Evolutionary conservation across 53 echinoderm and acorn worm species (phyloP), one percentile per base, ranked within the genome.

Genomic region (Patiria pectinifera): DNA sequence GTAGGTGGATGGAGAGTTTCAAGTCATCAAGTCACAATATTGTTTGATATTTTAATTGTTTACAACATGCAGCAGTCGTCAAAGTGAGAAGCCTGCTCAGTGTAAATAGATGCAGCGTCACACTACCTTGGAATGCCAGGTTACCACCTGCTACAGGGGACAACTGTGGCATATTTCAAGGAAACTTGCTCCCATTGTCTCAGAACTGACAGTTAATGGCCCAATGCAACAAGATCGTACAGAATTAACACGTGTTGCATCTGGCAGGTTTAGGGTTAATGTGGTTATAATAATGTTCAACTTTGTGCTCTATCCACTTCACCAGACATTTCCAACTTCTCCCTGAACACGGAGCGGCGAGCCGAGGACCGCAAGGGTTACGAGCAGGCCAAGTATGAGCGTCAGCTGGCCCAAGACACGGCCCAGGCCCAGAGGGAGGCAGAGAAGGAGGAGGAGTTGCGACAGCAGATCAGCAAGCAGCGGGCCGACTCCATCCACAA

Each of bases 281-380:
- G 35, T 35, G 35, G 0, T 0, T 35, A 35, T 35, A 35, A 35
- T 35, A 21, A 11, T 12, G 45, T 53, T 53, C 2, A 8, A 2
- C 53, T 53, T 53, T 53, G 53, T 35, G 35, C 1, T 35, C 35
- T 35, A 35, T 35, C 35, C 35, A 35, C 83, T 62, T 82, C 77
- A 11, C 48, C 92, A 96, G 96, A 96, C 23, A 95, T 99, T 47
- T 92, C 88, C 45, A 94, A 94, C 47, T 99, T 99, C 59, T 45
- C 80, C 74, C 95, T 99, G 72, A 97, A 97, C 99, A 96, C 96
- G 4, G 99, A 96, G 85, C 92, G 91, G 24, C 94, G 99, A 2
- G 95, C 99, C 1, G 95, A 71, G 22, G 94, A 94, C 45, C 91
- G 99, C 75, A 94, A 96, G 86, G 84, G 85, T 13, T 97, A 88